Base-by-base conservation (phyloP, 1,140 invertebrate genomes). In the Drosophila sp. region DNA sequence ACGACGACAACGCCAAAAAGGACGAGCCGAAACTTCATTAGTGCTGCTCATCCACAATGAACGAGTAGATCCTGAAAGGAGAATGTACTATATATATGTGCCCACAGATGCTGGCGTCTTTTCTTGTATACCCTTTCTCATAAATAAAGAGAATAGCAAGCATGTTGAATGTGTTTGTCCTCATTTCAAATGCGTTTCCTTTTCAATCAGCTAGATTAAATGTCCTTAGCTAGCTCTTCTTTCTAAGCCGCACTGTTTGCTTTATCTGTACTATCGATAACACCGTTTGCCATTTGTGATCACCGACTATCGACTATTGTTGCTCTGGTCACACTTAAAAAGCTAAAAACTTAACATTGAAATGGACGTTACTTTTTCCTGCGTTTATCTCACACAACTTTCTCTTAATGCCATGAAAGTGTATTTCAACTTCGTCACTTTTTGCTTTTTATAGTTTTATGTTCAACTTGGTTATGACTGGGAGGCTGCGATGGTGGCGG, bases 11-110 rank as follows among this genome's bases (percentile, higher is more conserved):
- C 44, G 23, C 7, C 23, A 50, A 50, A 89, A 80, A 79, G 83
- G 76, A 87, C 84, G 66, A 74, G 44, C 71, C 70, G 83, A 86
- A 81, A 87, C 83, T 87, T 87, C 84, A 87, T 87, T 87, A 89
- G 83, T 87, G 72, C 66, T 35, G 64, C 81, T 73, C 81, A 85
- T 81, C 79, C 79, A 76, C 72, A 76, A 76, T 76, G 73, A 70
- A 76, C 23, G 44, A 50, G 44, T 50, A 50, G 44, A 50, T 50
- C 4, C 44, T 50, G 44, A 27, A 50, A 50, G 25, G 23, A 50
- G 44, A 25, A 10, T 47, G 3, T 47, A 25, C 4, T 47, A 23
- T 47, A 47, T 47, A 47, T 23, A 23, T 27, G 27, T 50, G 27
- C 8, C 8, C 7, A 23, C 25, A 50, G 44, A 50, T 61, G 60